Conservation (phyloP, 2,113 vertebrate genomes). For the Eptesicus fuscus region DNA sequence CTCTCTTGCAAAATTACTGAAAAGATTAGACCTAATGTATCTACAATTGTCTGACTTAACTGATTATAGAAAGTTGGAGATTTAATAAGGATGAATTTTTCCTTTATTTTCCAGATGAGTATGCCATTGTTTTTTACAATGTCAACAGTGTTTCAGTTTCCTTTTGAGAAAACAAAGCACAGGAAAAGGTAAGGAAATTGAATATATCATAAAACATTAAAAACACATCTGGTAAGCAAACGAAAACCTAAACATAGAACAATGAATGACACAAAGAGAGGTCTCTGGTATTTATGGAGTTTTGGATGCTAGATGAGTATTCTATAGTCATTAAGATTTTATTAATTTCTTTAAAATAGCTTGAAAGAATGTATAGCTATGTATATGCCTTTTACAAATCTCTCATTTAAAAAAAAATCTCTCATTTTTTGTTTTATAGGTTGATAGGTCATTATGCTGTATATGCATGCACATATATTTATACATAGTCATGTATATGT, state of each 20-base stretch:
- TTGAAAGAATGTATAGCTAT: neutral
- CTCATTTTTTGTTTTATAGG: neutral
- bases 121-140: conserved; percentile 74
- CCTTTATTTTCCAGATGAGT: conserved; percentile 77
- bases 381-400: neutral
- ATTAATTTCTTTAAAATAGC: neutral
- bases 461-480: neutral
- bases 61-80: neutral
- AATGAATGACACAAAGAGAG: neutral
- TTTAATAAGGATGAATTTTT: neutral
- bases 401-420: neutral
- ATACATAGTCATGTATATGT: neutral
- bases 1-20: neutral
- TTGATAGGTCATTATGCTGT: neutral
- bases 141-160: conserved; percentile 31
- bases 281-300: neutral
- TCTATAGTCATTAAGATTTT: neutral
- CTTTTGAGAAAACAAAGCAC: neutral
- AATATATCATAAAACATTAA: neutral
- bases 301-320: neutral
- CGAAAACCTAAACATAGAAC: neutral
- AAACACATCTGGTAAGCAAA: neutral
- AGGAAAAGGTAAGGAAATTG: conserved; percentile 27
- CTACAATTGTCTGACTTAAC: neutral
- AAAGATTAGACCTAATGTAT: neutral